These are phyloP conservation scores for Gambelia wislizenii DNA, from an alignment of 2,797 vertebrate species.

Conservation along the genomic window DNA sequence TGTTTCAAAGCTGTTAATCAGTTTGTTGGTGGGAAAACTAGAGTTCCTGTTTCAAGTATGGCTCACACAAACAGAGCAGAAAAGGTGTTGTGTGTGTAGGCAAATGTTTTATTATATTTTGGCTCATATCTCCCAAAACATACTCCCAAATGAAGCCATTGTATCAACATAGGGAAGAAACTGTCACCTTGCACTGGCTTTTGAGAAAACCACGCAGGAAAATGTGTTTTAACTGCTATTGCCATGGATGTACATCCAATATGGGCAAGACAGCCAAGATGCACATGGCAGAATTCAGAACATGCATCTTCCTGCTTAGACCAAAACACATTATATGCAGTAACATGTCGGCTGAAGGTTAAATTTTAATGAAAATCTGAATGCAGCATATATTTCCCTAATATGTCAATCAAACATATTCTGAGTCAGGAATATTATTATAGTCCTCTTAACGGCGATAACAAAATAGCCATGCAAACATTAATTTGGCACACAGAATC, in stretches of 20 bases:
- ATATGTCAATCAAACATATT: background rate
- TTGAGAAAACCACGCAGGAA: background rate
- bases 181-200: background rate
- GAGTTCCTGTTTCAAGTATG: background rate
- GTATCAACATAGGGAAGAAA: background rate
- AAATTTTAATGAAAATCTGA: background rate
- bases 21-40: background rate
- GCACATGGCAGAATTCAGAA: background rate
- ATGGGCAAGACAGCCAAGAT: background rate
- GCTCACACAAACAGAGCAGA: background rate
- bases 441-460: background rate
- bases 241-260: constrained; percentile 7
- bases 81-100: background rate
- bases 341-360: background rate
- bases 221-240: constrained; percentile 20
- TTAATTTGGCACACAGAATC: too few relatives aligned
- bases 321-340: background rate
- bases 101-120: background rate
- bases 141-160: background rate
- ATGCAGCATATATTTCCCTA: background rate
- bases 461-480: too few relatives aligned
- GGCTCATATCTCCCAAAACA: background rate
- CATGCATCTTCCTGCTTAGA: background rate
- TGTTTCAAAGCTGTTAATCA: background rate
- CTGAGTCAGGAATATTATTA: background rate